phyloP scores from a whole-genome alignment of 2,797 vertebrate species.

The Sardinella longiceps region DNA sequence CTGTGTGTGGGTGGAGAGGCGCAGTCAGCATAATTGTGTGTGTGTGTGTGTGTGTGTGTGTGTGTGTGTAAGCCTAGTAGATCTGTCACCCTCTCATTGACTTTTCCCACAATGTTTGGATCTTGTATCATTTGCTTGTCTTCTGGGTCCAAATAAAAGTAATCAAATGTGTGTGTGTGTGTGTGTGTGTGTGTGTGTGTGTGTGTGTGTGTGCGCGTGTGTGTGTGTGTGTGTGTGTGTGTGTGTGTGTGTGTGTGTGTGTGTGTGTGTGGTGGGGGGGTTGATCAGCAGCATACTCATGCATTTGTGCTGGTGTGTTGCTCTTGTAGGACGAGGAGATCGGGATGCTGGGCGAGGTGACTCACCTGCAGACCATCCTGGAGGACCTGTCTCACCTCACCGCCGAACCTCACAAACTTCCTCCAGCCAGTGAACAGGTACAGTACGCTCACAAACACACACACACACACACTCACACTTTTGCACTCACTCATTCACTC shows the following conservation, averaged over 20 bases:
- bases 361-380: slow-evolving; percentile 82
- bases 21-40: not conserved
- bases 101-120: no score
- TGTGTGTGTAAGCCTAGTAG: no score
- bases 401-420: slow-evolving; percentile 77
- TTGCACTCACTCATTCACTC: not conserved
- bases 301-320: not conserved
- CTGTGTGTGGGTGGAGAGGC: slow-evolving; percentile 8
- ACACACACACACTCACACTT: slow-evolving; percentile 21
- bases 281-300: not conserved
- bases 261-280: not conserved
- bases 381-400: slow-evolving; percentile 79
- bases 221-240: not conserved
- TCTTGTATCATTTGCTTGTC: no score
- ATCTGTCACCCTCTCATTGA: no score
- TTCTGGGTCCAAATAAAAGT: no score
- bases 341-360: slow-evolving; percentile 83
- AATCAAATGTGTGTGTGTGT: not conserved
- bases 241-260: slow-evolving; percentile 11
- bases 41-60: not conserved
- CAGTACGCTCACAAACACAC: no score
- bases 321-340: slow-evolving; percentile 80
- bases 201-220: not conserved
- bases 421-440: slow-evolving; percentile 81
- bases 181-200: slow-evolving; percentile 3